Base-by-base conservation (phyloP, 2,888 invertebrate genomes). In the Lacanobia oleracea region DNA sequence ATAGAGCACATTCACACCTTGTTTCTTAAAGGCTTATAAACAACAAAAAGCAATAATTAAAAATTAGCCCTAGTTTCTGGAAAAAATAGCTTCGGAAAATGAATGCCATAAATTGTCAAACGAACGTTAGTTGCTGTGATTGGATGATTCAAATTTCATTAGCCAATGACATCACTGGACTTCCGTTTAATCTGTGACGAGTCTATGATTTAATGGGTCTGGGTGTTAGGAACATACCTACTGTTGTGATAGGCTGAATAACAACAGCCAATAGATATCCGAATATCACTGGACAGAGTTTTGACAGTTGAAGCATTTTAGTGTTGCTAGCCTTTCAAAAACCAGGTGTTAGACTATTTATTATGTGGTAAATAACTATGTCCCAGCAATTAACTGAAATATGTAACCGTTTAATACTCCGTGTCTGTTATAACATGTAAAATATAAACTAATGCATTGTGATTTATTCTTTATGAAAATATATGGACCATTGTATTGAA, bases 401-500 rank as follows among this genome's bases (percentile, higher is more conserved):
- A 79, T 83, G 79, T 90, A 88, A 88, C 87, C 84, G 83, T 89
- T 89, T 91, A 92, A 89, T 94, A 93, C 92, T 93, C 93, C 89
- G 85, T 90, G 87, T 91, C 88, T 91, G 90, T 91, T 91, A 89
- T 87, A 89, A 88, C 84, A 84, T 92, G 89, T 92, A 92, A 90
- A 86, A 88, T 91, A 88, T 88, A 89, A 91, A 93, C 89, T 92
- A 94, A 92, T 93, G 89, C 92, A 94, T 93, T 95, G 95, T 95
- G 95, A 95, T 95, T 94, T 94, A 94, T 91, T 92, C 93, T 94
- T 90, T 93, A 93, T 94, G 91, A 93, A 94, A 93, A 90, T 94
- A 94, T 93, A 95, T 93, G 95, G 95, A 95, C 95, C 95, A 95
- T 94, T 94, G 92, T 93, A 93, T 92, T 92, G 88, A 92, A 84